Percentiles rank a stretch among this genome's conserved stretches.
These are phyloP conservation scores for Hedychridium roseum DNA, from an alignment of 2,888 invertebrate species.

Conservation along the genomic window DNA sequence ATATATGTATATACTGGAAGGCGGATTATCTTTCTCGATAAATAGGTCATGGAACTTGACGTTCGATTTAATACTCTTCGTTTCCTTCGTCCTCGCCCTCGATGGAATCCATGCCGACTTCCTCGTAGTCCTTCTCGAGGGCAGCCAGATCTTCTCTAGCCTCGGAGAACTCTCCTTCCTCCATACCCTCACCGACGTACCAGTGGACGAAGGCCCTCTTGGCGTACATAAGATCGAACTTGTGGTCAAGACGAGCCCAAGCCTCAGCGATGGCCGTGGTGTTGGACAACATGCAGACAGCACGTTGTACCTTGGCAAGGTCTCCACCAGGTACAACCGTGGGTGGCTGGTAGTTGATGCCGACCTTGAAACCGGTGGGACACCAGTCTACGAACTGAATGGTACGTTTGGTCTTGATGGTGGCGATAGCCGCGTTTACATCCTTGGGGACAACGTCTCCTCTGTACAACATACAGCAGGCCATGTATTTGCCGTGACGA, in stretches of 20 bases:
- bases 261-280: conserved; percentile 75
- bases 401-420: conserved; percentile 76
- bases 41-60: no score
- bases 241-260: conserved; percentile 74
- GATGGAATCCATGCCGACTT: conserved; percentile 72
- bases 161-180: conserved; percentile 84
- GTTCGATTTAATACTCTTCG: conserved; percentile 48
- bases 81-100: conserved; percentile 63
- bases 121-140: conserved; percentile 76
- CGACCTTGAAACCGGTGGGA: conserved; percentile 73
- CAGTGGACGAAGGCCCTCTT: conserved; percentile 77
- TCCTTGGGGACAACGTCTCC: conserved; percentile 91
- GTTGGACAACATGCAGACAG: conserved; percentile 75
- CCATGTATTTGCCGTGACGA: conserved; percentile 84
- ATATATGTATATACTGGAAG: no score
- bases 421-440: conserved; percentile 82
- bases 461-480: conserved; percentile 81
- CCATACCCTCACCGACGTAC: conserved; percentile 86
- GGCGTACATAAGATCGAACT: conserved; percentile 76
- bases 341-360: conserved; percentile 67
- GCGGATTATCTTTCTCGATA: no score
- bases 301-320: conserved; percentile 70
- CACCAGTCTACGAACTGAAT: conserved; percentile 91
- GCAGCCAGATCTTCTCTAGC: conserved; percentile 81
- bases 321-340: conserved; percentile 66